Percentiles rank a stretch among this genome's conserved stretches.
Evolutionary conservation across 2,113 vertebrate genomes (phyloP).

Genomic region (Phoxinus phoxinus): DNA sequence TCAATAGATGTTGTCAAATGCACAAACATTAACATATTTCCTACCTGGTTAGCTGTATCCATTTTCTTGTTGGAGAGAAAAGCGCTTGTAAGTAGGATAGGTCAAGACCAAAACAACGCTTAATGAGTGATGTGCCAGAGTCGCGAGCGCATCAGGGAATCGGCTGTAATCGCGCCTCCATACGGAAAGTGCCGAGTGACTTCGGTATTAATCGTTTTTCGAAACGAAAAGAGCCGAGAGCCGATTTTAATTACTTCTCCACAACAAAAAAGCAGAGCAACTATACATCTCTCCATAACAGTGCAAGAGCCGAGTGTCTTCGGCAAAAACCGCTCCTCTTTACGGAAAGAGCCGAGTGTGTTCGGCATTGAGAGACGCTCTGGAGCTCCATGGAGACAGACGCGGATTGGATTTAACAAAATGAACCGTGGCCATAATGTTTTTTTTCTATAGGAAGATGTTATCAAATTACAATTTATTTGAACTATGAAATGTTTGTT

Average conservation of each 20-base stretch:
- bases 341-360: conserved; percentile 5
- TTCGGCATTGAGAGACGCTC: neutral
- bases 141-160: conserved; percentile 50
- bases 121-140: conserved; percentile 57
- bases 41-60: conserved; percentile 76
- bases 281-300: neutral
- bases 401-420: neutral
- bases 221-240: conserved; percentile 16
- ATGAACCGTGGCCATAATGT: neutral
- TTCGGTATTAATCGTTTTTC: conserved; percentile 19
- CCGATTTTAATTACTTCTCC: too few relatives aligned
- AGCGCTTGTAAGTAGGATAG: conserved; percentile 27
- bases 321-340: neutral
- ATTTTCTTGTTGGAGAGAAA: conserved; percentile 61
- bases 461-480: neutral
- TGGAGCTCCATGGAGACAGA: conserved; percentile 3
- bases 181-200: conserved; percentile 66
- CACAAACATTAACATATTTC: conserved; percentile 13
- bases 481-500: neutral
- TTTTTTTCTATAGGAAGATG: neutral
- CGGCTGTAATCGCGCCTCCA: conserved; percentile 54
- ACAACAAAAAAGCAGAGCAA: neutral
- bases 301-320: neutral
- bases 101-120: conserved; percentile 45
- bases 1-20: neutral